A percentile compares a stretch with the other conserved stretches of the same genome.
Conservation (phyloP, 2,113 vertebrate species). For the Pomatostomus ruficeps region DNA sequence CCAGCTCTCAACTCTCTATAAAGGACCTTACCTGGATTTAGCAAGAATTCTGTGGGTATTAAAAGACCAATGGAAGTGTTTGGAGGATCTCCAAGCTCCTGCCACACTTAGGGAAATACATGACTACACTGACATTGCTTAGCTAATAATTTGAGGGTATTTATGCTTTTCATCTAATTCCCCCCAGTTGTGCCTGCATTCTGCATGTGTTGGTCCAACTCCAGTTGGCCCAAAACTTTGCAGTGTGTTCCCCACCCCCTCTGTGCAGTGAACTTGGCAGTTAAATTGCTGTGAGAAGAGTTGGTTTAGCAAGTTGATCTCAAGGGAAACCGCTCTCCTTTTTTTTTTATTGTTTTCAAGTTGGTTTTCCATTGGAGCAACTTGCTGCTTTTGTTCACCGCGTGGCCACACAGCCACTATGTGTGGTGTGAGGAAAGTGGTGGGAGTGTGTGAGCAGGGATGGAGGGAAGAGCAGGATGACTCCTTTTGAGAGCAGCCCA, state of each 20-base stretch:
- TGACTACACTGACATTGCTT: background rate
- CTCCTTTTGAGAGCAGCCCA: background rate
- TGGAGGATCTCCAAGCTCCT: background rate
- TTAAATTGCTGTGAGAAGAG: background rate
- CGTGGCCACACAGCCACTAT: rapidly evolving
- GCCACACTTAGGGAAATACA: background rate
- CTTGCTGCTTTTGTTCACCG: rapidly evolving
- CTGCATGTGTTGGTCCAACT: background rate
- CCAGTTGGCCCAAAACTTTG: background rate
- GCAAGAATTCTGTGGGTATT: background rate
- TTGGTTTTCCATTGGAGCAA: slow-evolving; percentile 6
- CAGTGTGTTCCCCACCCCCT: background rate
- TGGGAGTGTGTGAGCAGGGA: background rate
- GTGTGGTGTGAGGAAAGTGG: background rate
- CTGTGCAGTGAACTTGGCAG: background rate
- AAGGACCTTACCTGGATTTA: background rate
- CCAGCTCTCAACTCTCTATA: background rate
- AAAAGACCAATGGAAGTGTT: background rate
- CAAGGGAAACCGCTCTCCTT: background rate
- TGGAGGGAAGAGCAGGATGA: background rate
- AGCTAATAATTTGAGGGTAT: background rate
- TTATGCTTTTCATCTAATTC: background rate
- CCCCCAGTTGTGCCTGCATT: too few species aligned
- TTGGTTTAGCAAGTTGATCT: background rate
- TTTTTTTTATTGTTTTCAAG: background rate